Evolutionary conservation across 2,797 vertebrate species (phyloP).

Genomic region (Halcyon chelicuti): DNA sequence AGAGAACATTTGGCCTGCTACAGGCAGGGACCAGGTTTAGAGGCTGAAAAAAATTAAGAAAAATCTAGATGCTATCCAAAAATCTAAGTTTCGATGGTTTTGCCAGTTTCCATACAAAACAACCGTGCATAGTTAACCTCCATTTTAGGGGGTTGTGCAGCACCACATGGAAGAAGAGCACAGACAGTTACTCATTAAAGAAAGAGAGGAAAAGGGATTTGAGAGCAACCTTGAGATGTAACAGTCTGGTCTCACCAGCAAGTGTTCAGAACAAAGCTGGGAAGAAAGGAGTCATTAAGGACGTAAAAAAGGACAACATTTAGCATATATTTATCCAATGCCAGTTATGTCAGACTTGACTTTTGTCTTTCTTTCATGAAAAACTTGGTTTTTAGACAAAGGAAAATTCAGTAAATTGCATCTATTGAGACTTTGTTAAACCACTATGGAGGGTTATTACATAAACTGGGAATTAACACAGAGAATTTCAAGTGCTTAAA

Average conservation of each 20-base stretch:
- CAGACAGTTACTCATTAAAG: background rate
- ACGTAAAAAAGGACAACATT: background rate
- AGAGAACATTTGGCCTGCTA: background rate
- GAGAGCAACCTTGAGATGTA: background rate
- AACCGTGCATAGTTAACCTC: background rate
- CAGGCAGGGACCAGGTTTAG: background rate
- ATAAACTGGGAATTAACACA: background rate
- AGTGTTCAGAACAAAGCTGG: background rate
- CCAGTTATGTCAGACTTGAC: background rate
- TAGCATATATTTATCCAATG: background rate
- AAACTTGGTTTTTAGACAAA: background rate
- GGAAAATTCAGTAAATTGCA: background rate
- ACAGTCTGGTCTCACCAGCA: background rate
- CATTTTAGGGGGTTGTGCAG: background rate
- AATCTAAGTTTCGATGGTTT: background rate
- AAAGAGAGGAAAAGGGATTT: background rate
- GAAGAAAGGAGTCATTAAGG: background rate
- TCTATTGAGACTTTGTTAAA: background rate
- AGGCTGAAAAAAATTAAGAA: background rate
- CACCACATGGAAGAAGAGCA: background rate
- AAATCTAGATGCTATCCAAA: background rate
- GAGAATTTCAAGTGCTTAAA: slow-evolving; percentile 34
- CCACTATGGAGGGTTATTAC: background rate
- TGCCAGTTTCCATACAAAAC: background rate
- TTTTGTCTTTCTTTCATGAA: background rate